Evolutionary conservation across 2,888 invertebrate genomes (phyloP).

Genomic region (Herminia tarsipennalis): DNA sequence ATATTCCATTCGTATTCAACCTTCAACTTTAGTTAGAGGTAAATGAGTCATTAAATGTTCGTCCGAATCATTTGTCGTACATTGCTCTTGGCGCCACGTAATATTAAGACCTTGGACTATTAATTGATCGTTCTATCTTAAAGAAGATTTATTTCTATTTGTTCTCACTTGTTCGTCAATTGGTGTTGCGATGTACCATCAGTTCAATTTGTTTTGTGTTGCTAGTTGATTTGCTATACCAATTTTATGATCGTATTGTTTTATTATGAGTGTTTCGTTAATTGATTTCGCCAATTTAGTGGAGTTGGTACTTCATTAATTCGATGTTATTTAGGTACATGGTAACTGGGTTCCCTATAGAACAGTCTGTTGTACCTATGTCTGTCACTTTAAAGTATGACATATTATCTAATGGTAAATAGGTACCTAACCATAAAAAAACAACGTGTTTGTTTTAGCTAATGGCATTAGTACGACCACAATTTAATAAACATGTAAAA

Average conservation of each 20-base stretch:
- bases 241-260: too few relatives aligned
- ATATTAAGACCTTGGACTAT: constrained; percentile 30
- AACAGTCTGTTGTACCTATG: too few relatives aligned
- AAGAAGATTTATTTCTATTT: constrained; percentile 34
- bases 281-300: constrained; percentile 1
- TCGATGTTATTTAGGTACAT: too few relatives aligned
- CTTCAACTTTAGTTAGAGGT: constrained; percentile 48
- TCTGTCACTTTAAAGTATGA: too few relatives aligned
- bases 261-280: background rate
- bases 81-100: constrained; percentile 46
- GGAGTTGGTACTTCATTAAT: too few relatives aligned
- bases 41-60: constrained; percentile 45
- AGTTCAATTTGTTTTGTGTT: constrained; percentile 1
- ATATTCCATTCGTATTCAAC: constrained; percentile 38
- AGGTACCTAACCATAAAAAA: too few relatives aligned
- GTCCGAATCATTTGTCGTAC: constrained; percentile 41
- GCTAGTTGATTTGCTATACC: background rate
- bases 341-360: too few relatives aligned
- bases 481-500: too few relatives aligned
- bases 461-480: too few relatives aligned
- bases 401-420: too few relatives aligned
- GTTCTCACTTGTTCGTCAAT: constrained; percentile 27
- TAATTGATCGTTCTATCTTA: constrained; percentile 31
- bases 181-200: constrained; percentile 4
- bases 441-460: too few relatives aligned